Percentiles rank a stretch among this genome's conserved stretches.
Evolutionary conservation across 2,113 vertebrate species (phyloP).

Genomic region (Ardeotis arabs): DNA sequence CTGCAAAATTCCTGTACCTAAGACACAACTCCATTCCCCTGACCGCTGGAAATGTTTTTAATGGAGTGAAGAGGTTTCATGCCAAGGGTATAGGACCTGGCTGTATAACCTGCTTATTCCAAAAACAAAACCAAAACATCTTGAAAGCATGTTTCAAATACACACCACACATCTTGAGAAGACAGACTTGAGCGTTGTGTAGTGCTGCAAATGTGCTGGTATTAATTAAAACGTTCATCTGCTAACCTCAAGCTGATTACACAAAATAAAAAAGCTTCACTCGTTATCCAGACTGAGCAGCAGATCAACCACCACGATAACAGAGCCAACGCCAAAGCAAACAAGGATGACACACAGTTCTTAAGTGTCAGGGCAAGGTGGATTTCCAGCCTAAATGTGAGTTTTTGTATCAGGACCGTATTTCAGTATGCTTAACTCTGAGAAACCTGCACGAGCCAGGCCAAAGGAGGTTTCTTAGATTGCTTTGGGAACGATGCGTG

Average conservation of each 20-base stretch:
- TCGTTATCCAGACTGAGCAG: neutral
- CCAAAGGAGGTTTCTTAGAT: neutral
- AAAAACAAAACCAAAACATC: neutral
- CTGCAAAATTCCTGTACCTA: neutral
- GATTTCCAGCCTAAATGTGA: neutral
- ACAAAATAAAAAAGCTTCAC: neutral
- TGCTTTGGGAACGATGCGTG: accelerated
- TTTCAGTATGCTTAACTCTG: neutral
- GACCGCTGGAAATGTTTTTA: neutral
- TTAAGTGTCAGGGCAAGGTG: neutral
- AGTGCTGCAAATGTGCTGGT: neutral
- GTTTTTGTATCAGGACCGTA: accelerated
- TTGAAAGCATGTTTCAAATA: neutral
- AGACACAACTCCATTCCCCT: neutral
- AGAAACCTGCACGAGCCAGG: neutral
- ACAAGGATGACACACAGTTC: accelerated
- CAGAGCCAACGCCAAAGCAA: neutral
- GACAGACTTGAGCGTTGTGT: neutral
- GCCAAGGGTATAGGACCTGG: neutral
- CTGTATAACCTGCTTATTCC: neutral
- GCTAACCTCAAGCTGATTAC: neutral
- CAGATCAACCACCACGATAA: neutral
- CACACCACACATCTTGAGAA: neutral
- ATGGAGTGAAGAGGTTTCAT: neutral
- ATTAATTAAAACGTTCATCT: neutral